A percentile compares a stretch with the other conserved stretches of the same genome.
Conservation (phyloP, 1,140 invertebrate species). For the Ceratosolen solmsi region DNA sequence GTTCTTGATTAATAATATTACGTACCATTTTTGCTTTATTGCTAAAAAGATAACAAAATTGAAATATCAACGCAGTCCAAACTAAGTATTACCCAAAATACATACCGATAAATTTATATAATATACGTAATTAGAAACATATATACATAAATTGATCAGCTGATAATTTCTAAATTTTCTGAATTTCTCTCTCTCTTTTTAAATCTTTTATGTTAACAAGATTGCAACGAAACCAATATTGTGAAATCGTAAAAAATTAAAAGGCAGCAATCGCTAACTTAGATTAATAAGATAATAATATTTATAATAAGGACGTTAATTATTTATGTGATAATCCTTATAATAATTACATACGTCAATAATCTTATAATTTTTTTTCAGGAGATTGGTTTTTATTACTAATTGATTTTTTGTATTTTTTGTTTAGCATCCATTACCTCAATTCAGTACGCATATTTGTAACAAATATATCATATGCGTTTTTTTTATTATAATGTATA, state of each 20-base stretch:
- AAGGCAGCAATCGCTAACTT: slow-evolving; percentile 70
- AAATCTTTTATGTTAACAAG: slow-evolving; percentile 41
- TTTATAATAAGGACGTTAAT: slow-evolving; percentile 49
- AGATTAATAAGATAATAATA: slow-evolving; percentile 56
- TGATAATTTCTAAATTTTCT: slow-evolving; percentile 33
- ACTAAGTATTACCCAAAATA: slow-evolving; percentile 45
- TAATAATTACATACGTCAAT: slow-evolving; percentile 66
- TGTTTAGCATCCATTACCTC: slow-evolving; percentile 67
- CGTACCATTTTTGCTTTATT: slow-evolving; percentile 19
- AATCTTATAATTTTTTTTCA: slow-evolving; percentile 65
- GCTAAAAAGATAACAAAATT: slow-evolving; percentile 24
- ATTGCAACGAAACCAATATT: slow-evolving; percentile 47
- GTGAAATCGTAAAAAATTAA: slow-evolving; percentile 62
- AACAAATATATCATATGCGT: slow-evolving; percentile 74
- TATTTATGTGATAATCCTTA: slow-evolving; percentile 50
- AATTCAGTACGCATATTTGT: slow-evolving; percentile 71
- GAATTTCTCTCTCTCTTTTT: not conserved
- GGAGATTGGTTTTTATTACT: slow-evolving; percentile 66
- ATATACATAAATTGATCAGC: slow-evolving; percentile 28
- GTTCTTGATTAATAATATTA: slow-evolving; percentile 20
- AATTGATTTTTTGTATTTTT: slow-evolving; percentile 58
- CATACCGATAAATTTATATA: slow-evolving; percentile 36
- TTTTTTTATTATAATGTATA: slow-evolving; percentile 68
- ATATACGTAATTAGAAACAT: slow-evolving; percentile 22
- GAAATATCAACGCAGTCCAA: slow-evolving; percentile 22